Evolutionary conservation across 1,140 invertebrate genomes (phyloP).

Genomic region (Ceratosolen fusciceps): DNA sequence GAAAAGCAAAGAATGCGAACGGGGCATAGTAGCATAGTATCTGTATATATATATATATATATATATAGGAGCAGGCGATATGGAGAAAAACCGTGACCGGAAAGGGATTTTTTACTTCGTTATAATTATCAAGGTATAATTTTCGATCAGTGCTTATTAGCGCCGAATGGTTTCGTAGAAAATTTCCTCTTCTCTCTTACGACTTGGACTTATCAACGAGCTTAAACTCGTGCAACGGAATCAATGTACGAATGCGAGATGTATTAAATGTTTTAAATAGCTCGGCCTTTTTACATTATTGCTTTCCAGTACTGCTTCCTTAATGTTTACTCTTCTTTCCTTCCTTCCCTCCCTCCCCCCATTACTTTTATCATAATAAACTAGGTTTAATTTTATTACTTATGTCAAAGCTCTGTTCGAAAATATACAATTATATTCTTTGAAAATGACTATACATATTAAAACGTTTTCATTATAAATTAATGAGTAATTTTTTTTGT

Average conservation of each 20-base stretch:
- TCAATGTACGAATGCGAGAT: conserved; percentile 39
- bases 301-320: not conserved
- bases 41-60: no score
- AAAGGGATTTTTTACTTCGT: conserved; percentile 37
- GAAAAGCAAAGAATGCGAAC: not conserved
- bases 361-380: not conserved
- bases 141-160: conserved; percentile 41
- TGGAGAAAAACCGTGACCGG: conserved; percentile 7
- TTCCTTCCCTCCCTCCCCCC: not conserved
- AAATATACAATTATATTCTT: no score
- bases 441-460: no score
- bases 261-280: not conserved
- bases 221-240: conserved; percentile 1
- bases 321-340: not conserved
- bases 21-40: no score
- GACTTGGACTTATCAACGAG: not conserved
- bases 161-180: conserved; percentile 23
- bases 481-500: no score
- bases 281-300: not conserved
- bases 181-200: not conserved
- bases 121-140: conserved; percentile 44
- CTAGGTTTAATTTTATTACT: not conserved
- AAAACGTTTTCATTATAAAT: no score
- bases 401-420: no score
- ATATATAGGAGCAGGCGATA: no score